phyloP scores from a whole-genome alignment of 2,797 vertebrate species.

The Yasuhikotakia modesta region DNA sequence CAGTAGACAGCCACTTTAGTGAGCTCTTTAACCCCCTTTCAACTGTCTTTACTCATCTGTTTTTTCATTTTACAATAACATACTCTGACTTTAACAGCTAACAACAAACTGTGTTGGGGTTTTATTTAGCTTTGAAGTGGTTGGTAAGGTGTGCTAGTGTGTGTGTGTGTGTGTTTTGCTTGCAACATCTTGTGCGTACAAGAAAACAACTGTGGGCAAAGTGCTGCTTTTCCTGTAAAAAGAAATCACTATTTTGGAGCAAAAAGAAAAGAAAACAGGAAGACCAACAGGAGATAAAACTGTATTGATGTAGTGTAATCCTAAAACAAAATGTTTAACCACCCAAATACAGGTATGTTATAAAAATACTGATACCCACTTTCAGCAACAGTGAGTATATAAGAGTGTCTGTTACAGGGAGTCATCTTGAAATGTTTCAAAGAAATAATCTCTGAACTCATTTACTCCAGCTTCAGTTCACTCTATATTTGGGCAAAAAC shows the following conservation, averaged over 20 bases:
- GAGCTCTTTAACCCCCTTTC: slow-evolving; percentile 46
- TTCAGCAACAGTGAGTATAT: not conserved
- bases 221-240: slow-evolving; percentile 22
- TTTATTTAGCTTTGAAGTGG: slow-evolving; percentile 37
- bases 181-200: not conserved
- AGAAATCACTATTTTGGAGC: slow-evolving; percentile 11
- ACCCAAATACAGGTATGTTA: not conserved
- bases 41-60: slow-evolving; percentile 42
- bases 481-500: slow-evolving; percentile 49
- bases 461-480: slow-evolving; percentile 37
- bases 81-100: slow-evolving; percentile 20
- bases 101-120: slow-evolving; percentile 37
- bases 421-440: slow-evolving; percentile 25
- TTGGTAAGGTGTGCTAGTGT: not conserved
- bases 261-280: slow-evolving; percentile 27
- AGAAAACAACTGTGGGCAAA: slow-evolving; percentile 1
- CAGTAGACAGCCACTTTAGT: slow-evolving; percentile 42
- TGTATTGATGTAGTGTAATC: not conserved
- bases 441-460: slow-evolving; percentile 52
- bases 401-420: not conserved
- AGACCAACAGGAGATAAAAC: not conserved
- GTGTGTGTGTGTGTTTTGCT: slow-evolving; percentile 7
- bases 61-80: slow-evolving; percentile 46
- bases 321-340: not conserved
- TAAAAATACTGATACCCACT: not conserved